A percentile compares a stretch with the other conserved stretches of the same genome.
Conservation (phyloP, 2,888 invertebrate species). For the Nemapogon koenigi region DNA sequence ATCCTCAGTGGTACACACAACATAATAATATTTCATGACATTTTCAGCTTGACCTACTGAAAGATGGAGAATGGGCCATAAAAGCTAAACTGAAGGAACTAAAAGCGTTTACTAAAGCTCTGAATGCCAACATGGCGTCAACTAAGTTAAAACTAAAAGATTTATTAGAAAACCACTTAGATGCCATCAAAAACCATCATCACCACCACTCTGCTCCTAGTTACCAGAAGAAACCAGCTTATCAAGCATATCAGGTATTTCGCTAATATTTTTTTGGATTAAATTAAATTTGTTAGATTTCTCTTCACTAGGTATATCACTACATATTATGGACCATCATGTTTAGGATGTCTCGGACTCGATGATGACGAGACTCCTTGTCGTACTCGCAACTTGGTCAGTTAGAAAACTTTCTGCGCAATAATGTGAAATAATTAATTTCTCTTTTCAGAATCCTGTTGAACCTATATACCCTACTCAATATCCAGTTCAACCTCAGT, state of each 20-base stretch:
- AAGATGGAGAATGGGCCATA: conserved; percentile 46
- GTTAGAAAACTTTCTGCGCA: no score
- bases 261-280: not conserved
- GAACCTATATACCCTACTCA: no score
- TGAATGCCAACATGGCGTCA: conserved; percentile 39
- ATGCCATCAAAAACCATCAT: conserved; percentile 31
- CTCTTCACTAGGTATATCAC: not conserved
- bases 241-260: conserved; percentile 15
- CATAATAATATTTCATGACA: no score
- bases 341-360: no score
- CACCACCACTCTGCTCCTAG: conserved; percentile 27
- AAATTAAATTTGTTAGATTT: not conserved
- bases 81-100: conserved; percentile 47
- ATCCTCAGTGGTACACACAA: no score
- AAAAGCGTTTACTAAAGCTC: conserved; percentile 44
- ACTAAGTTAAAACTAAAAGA: conserved; percentile 49
- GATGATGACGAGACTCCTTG: no score
- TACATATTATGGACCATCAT: no score
- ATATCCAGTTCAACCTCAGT: conserved; percentile 13
- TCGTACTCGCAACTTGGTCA: no score
- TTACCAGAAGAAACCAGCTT: conserved; percentile 33
- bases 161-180: conserved; percentile 28
- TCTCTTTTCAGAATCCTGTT: conserved; percentile 3
- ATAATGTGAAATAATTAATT: not conserved
- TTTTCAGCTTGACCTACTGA: conserved; percentile 40